Evolutionary conservation across 2,797 vertebrate species (phyloP).

Genomic region (Spinus pinus): DNA sequence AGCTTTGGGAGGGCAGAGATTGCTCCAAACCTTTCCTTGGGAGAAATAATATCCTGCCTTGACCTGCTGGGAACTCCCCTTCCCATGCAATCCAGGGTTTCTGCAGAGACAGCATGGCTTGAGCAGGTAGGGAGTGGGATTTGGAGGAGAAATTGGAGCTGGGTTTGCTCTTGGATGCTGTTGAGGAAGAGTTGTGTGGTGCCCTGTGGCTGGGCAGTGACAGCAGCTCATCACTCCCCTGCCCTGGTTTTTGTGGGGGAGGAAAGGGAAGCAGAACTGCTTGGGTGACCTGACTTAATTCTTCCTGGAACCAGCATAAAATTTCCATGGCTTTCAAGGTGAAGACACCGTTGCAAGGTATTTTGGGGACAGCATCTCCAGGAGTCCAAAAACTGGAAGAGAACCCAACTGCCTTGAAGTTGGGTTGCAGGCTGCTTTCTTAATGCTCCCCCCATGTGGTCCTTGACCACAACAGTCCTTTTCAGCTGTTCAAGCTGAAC

Average conservation of each 20-base stretch:
- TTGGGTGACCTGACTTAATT: background rate
- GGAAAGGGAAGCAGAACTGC: background rate
- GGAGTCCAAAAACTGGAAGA: background rate
- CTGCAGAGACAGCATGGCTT: background rate
- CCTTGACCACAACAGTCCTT: background rate
- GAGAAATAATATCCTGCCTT: background rate
- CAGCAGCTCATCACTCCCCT: background rate
- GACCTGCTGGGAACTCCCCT: background rate
- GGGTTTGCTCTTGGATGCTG: background rate
- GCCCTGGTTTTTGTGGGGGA: background rate
- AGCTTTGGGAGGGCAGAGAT: constrained; percentile 13
- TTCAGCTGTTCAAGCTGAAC: background rate
- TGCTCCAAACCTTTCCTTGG: background rate
- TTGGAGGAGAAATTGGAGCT: background rate
- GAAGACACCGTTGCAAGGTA: rapidly evolving
- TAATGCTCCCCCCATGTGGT: background rate
- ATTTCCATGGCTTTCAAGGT: background rate
- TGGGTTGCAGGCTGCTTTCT: background rate
- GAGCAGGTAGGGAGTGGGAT: background rate
- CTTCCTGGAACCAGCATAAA: background rate
- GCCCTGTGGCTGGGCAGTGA: background rate
- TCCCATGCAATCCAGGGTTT: rapidly evolving
- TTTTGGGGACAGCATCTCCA: background rate
- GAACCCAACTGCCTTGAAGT: background rate
- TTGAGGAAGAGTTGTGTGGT: background rate